Evolutionary conservation across 2,888 invertebrate genomes (phyloP).

Genomic region (Orgyia antiqua): DNA sequence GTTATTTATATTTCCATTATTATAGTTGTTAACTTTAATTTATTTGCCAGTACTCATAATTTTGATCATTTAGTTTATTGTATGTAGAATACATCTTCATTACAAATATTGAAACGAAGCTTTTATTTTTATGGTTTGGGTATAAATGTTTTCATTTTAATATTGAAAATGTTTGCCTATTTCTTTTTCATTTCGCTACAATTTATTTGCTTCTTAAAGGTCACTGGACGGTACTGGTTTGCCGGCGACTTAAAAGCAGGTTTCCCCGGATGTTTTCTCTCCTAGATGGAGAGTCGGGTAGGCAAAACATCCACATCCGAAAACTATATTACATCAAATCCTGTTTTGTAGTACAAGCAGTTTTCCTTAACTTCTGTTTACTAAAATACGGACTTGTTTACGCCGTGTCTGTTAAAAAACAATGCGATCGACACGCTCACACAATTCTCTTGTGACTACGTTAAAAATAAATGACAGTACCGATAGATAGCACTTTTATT

Average conservation of each 20-base stretch:
- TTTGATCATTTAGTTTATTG: too few relatives aligned
- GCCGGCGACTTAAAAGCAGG: neutral
- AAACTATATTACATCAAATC: constrained; percentile 32
- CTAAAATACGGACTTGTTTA: constrained; percentile 42
- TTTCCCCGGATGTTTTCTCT: constrained; percentile 39
- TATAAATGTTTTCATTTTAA: constrained; percentile 21
- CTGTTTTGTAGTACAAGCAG: constrained; percentile 34
- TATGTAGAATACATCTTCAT: too few relatives aligned
- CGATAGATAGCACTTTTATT: constrained; percentile 27
- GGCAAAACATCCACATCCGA: too few relatives aligned
- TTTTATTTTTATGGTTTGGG: too few relatives aligned
- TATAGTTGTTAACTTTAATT: too few relatives aligned
- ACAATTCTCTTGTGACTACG: constrained; percentile 29
- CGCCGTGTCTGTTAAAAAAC: constrained; percentile 34
- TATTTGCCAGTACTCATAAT: too few relatives aligned
- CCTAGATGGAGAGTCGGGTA: constrained; percentile 7
- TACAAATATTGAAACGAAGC: too few relatives aligned
- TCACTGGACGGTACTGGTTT: constrained; percentile 3
- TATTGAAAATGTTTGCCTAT: constrained; percentile 18
- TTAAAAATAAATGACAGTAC: constrained; percentile 40
- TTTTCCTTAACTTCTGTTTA: constrained; percentile 33
- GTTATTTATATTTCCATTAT: too few relatives aligned
- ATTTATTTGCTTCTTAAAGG: constrained; percentile 34
- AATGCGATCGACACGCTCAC: constrained; percentile 26
- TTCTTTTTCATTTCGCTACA: constrained; percentile 41